These are phyloP conservation scores for Phaedon cochleariae DNA, from an alignment of 2,888 invertebrate genomes.

Conservation along the genomic window DNA sequence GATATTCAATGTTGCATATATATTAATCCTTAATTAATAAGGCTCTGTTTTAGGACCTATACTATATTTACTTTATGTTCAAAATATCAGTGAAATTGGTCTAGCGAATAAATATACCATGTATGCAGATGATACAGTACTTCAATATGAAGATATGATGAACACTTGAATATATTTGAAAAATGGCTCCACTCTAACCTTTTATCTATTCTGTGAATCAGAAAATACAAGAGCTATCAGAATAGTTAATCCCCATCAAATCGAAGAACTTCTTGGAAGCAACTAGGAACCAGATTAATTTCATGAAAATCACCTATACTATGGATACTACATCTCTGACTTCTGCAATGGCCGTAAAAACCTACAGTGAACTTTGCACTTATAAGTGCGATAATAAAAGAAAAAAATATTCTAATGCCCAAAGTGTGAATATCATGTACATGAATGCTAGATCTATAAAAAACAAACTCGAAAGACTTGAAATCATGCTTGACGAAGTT, in stretches of 20 bases:
- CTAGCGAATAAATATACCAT: too few species aligned
- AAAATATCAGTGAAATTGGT: too few species aligned
- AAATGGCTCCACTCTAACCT: too few species aligned
- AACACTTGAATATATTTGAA: too few species aligned
- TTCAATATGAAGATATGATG: too few species aligned
- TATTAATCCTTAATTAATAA: too few species aligned
- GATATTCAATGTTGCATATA: too few species aligned
- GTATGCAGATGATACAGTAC: too few species aligned
- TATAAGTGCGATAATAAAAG: slow-evolving; percentile 5
- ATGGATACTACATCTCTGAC: background rate
- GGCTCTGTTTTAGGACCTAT: too few species aligned
- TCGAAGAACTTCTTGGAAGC: slow-evolving; percentile 5
- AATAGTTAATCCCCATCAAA: slow-evolving; percentile 5
- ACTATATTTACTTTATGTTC: too few species aligned
- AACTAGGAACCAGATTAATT: slow-evolving; percentile 4
- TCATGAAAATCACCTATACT: background rate
- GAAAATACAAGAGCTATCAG: slow-evolving; percentile 7
- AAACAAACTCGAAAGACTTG: slow-evolving; percentile 3
- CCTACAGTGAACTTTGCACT: slow-evolving; percentile 7
- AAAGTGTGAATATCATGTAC: slow-evolving; percentile 9
- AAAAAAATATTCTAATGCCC: background rate
- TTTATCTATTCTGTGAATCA: slow-evolving; percentile 11
- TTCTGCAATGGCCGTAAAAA: slow-evolving; percentile 6
- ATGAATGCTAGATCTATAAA: slow-evolving; percentile 5
- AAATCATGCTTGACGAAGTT: background rate